phyloP scores from a whole-genome alignment of 35 echinoderm and acorn worm species.

The Diadema setosum region DNA sequence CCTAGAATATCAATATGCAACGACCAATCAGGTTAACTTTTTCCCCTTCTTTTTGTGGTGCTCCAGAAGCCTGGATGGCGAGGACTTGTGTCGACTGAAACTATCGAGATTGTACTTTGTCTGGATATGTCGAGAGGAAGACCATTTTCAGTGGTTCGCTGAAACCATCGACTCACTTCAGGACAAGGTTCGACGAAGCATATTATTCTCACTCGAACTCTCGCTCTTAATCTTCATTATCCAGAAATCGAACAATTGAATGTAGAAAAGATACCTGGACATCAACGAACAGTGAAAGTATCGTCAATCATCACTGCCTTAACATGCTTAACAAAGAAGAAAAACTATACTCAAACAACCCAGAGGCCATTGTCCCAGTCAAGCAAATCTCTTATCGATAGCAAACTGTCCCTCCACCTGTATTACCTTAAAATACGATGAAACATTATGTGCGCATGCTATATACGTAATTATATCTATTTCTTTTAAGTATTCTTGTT shows the following conservation, averaged over 20 bases:
- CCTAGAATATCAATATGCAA: no score
- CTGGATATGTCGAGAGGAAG: constrained; percentile 75
- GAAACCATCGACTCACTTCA: constrained; percentile 65
- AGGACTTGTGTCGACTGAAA: not conserved
- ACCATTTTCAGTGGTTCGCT: constrained; percentile 86
- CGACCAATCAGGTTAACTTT: no score
- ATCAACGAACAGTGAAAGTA: not conserved
- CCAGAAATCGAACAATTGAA: not conserved
- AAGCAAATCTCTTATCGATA: no score
- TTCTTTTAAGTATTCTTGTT: no score
- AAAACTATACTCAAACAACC: not conserved
- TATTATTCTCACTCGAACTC: no score
- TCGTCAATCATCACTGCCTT: not conserved
- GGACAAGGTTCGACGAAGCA: constrained; percentile 45
- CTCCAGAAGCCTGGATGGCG: not conserved
- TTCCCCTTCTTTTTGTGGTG: no score
- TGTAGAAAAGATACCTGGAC: not conserved
- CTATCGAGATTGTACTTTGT: constrained; percentile 74
- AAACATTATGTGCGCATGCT: no score
- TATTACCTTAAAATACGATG: no score
- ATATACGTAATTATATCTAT: no score
- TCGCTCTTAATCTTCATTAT: no score
- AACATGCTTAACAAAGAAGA: not conserved
- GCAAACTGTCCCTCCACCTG: no score
- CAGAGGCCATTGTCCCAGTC: not conserved